These are phyloP conservation scores for Miichthys miiuy DNA, from an alignment of 2,797 vertebrate species.

Conservation along the genomic window DNA sequence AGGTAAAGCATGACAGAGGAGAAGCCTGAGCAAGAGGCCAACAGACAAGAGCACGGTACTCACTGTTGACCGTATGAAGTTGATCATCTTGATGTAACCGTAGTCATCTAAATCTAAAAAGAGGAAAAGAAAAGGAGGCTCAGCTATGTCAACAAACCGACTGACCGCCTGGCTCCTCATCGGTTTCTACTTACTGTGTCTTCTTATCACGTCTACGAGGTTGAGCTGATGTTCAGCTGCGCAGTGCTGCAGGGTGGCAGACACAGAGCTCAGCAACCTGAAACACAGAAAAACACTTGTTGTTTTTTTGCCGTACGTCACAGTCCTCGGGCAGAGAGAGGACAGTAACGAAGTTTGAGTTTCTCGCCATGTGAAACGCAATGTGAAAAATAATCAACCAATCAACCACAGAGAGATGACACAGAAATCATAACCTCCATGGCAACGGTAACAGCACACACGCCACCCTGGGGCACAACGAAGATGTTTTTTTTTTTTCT, in stretches of 20 bases:
- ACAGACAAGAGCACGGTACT: slow-evolving; percentile 61
- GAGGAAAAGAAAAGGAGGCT: neutral
- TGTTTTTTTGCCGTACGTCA: neutral
- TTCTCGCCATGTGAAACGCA: too few species aligned
- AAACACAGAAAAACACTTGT: neutral
- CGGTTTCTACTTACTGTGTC: slow-evolving; percentile 84
- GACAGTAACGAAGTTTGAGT: neutral
- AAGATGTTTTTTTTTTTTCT: too few species aligned
- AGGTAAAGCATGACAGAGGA: too few species aligned
- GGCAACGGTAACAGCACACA: too few species aligned
- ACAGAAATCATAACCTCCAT: too few species aligned
- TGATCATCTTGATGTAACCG: slow-evolving; percentile 95
- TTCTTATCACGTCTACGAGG: slow-evolving; percentile 84
- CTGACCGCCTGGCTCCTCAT: neutral
- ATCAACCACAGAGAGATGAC: too few species aligned
- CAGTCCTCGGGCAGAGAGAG: neutral
- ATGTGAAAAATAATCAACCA: too few species aligned
- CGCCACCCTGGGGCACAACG: too few species aligned
- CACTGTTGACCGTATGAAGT: slow-evolving; percentile 92
- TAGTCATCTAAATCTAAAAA: slow-evolving; percentile 93
- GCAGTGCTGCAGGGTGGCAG: slow-evolving; percentile 90
- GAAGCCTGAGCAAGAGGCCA: too few species aligned
- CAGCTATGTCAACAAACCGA: neutral
- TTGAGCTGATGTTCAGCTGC: slow-evolving; percentile 86
- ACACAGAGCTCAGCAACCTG: slow-evolving; percentile 86